A percentile compares a stretch with the other conserved stretches of the same genome.
Evolutionary conservation across 2,888 invertebrate species (phyloP).

Genomic region (Liodrosophila aerea): DNA sequence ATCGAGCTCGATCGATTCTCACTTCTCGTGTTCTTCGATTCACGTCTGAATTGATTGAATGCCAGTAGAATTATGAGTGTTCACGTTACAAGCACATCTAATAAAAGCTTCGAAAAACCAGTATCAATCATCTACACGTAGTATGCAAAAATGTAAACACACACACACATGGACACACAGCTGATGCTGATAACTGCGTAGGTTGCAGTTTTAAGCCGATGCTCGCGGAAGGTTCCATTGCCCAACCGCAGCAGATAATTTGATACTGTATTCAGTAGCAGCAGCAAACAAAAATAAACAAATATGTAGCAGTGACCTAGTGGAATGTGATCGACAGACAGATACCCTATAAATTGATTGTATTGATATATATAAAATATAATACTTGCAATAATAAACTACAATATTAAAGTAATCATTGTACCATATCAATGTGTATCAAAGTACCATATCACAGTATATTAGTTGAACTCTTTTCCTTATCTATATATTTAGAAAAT

Average conservation of each 20-base stretch:
- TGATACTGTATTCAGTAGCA: conserved; percentile 23
- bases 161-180: conserved; percentile 26
- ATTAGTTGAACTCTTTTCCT: too few relatives aligned
- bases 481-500: too few relatives aligned
- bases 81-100: conserved; percentile 62
- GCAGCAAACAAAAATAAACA: conserved; percentile 7
- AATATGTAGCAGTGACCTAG: conserved; percentile 3
- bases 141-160: conserved; percentile 15
- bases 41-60: conserved; percentile 73
- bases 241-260: conserved; percentile 34
- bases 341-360: too few relatives aligned
- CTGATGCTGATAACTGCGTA: conserved; percentile 44
- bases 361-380: too few relatives aligned
- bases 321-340: too few relatives aligned
- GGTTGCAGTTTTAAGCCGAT: conserved; percentile 36
- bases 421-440: too few relatives aligned
- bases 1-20: conserved; percentile 1
- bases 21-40: conserved; percentile 20
- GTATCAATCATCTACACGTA: conserved; percentile 7
- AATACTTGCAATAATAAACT: too few relatives aligned
- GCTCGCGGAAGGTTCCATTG: conserved; percentile 28
- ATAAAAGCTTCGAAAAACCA: conserved; percentile 61
- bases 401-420: too few relatives aligned
- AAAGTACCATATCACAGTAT: too few relatives aligned
- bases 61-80: conserved; percentile 65